Conservation (phyloP, 2,888 invertebrate genomes). For the Melinopterus prodromus region DNA sequence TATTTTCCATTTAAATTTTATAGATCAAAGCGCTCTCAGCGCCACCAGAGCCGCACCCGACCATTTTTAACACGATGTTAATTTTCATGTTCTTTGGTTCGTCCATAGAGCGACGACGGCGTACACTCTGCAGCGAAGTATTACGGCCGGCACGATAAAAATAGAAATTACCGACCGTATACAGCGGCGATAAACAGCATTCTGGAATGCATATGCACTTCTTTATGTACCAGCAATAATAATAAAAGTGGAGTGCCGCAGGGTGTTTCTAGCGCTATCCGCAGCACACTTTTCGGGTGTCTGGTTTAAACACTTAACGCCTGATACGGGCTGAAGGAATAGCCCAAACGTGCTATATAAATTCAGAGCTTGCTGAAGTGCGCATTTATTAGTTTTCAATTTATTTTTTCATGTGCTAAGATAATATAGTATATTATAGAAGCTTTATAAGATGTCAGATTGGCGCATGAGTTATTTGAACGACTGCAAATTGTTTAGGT, state of each 20-base stretch:
- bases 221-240: slow-evolving; percentile 14
- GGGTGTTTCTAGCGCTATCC: background rate
- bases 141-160: slow-evolving; percentile 7
- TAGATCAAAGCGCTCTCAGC: background rate
- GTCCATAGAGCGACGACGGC: background rate
- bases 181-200: slow-evolving; percentile 19
- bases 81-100: background rate
- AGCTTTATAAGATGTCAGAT: no score
- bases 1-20: background rate
- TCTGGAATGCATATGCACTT: slow-evolving; percentile 19
- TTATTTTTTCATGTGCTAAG: no score
- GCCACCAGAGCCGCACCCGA: background rate
- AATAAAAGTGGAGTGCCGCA: slow-evolving; percentile 21
- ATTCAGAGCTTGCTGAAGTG: background rate
- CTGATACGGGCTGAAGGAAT: background rate
- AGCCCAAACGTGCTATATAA: background rate
- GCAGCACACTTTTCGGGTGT: background rate
- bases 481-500: no score
- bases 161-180: slow-evolving; percentile 7
- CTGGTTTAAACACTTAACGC: background rate
- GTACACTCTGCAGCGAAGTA: no score
- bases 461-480: no score
- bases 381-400: no score
- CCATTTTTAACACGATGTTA: slow-evolving; percentile 12
- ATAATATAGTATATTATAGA: no score